Evolutionary conservation across 2,888 invertebrate species (phyloP).

Genomic region (Agriopis leucophaearia): DNA sequence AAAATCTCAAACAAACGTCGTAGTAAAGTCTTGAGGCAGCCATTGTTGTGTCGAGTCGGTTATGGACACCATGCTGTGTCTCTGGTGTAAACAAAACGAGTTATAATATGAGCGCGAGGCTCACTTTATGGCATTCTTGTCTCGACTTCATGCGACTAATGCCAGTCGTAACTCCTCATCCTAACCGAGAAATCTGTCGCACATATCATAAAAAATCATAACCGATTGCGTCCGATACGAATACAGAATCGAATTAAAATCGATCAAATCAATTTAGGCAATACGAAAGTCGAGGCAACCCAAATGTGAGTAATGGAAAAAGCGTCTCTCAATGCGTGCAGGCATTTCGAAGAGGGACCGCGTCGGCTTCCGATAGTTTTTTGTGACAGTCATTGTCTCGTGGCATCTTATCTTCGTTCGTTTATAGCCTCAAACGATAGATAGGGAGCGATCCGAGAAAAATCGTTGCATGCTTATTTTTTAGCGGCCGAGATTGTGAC

Average conservation of each 20-base stretch:
- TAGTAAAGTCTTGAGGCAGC: slow-evolving; percentile 62
- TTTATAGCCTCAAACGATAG: slow-evolving; percentile 69
- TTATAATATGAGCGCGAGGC: slow-evolving; percentile 66
- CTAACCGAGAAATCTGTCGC: slow-evolving; percentile 33
- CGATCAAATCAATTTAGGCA: slow-evolving; percentile 33
- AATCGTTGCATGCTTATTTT: slow-evolving; percentile 77
- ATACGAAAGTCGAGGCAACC: slow-evolving; percentile 37
- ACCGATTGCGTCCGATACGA: slow-evolving; percentile 24
- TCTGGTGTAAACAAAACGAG: slow-evolving; percentile 72
- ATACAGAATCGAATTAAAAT: slow-evolving; percentile 23
- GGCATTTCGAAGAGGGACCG: slow-evolving; percentile 70
- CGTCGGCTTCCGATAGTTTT: slow-evolving; percentile 49
- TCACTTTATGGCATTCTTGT: slow-evolving; percentile 72
- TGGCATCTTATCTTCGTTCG: slow-evolving; percentile 64
- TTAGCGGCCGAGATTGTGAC: slow-evolving; percentile 80
- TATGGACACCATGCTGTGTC: slow-evolving; percentile 60
- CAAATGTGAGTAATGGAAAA: slow-evolving; percentile 52
- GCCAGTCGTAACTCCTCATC: slow-evolving; percentile 52
- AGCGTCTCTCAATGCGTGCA: slow-evolving; percentile 65
- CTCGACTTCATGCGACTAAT: slow-evolving; percentile 57
- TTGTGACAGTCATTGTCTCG: slow-evolving; percentile 60
- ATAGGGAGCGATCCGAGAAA: slow-evolving; percentile 70
- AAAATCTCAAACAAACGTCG: slow-evolving; percentile 70
- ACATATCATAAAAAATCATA: slow-evolving; percentile 29
- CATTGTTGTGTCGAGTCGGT: slow-evolving; percentile 77